Conservation (phyloP, 2,888 invertebrate genomes). For the Agrochola lychnidis region DNA sequence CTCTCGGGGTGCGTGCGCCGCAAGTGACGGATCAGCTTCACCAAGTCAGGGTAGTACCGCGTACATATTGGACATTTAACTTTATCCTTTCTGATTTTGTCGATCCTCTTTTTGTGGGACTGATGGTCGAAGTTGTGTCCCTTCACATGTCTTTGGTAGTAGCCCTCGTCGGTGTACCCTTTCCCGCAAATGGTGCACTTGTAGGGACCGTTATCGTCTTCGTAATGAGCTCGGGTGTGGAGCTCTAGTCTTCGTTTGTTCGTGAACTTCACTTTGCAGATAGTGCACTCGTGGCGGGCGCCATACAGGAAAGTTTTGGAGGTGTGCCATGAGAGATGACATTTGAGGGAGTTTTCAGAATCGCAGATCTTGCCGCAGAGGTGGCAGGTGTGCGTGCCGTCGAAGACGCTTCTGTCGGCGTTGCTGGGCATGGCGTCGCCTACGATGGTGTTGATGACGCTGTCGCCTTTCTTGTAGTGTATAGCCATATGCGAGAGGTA, state of each 20-base stretch:
- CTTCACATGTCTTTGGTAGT: conserved; percentile 86
- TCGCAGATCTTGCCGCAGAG: conserved; percentile 87
- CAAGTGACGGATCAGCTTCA: conserved; percentile 87
- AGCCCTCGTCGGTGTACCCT: conserved; percentile 88
- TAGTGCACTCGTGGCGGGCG: conserved; percentile 85
- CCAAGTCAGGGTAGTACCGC: conserved; percentile 83
- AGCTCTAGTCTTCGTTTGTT: conserved; percentile 86
- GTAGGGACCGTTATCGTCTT: conserved; percentile 88
- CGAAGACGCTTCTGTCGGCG: conserved; percentile 70
- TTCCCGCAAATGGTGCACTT: conserved; percentile 89
- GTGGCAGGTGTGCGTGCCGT: conserved; percentile 83
- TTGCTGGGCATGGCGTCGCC: conserved; percentile 73
- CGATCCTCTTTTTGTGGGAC: conserved; percentile 83
- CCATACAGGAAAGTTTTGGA: conserved; percentile 85
- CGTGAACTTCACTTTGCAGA: conserved; percentile 87
- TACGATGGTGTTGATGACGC: conserved; percentile 81
- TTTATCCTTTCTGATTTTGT: conserved; percentile 83
- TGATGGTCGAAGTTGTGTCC: conserved; percentile 89
- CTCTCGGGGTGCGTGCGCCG: conserved; percentile 87
- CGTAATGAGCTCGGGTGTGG: conserved; percentile 87
- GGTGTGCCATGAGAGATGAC: conserved; percentile 86
- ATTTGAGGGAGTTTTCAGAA: conserved; percentile 84
- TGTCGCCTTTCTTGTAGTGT: conserved; percentile 87
- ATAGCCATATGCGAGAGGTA: conserved; percentile 88
- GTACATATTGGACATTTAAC: conserved; percentile 87